These are phyloP conservation scores for Chelonus insularis DNA, from an alignment of 1,140 invertebrate genomes.

Conservation along the genomic window DNA sequence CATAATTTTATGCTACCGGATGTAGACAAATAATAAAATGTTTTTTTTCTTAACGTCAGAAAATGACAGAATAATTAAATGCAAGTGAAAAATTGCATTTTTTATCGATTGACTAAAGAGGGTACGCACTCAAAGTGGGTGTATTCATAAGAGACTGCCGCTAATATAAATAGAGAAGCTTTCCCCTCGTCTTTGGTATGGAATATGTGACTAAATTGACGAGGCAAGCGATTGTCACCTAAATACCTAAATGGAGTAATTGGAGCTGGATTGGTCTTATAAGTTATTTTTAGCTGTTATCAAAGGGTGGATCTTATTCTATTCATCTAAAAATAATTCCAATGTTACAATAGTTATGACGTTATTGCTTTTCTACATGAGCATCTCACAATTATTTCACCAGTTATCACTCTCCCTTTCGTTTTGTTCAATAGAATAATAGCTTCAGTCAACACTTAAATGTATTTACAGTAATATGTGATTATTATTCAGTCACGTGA, in stretches of 20 bases:
- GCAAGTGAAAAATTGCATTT: no score
- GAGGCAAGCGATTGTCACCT: slow-evolving; percentile 55
- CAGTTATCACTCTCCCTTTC: no score
- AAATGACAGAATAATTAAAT: no score
- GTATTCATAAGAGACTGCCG: background rate
- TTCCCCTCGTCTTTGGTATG: slow-evolving; percentile 34
- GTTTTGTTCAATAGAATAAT: no score
- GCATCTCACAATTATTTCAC: no score
- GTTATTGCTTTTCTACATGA: background rate
- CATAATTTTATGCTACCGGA: no score
- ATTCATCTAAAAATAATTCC: slow-evolving; percentile 56
- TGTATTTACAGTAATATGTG: no score
- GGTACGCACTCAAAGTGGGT: background rate
- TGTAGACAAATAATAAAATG: no score
- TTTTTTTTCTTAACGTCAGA: no score
- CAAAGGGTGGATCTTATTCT: slow-evolving; percentile 50
- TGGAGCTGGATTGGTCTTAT: slow-evolving; percentile 56
- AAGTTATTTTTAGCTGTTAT: slow-evolving; percentile 53
- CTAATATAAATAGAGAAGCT: slow-evolving; percentile 4
- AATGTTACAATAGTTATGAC: slow-evolving; percentile 11
- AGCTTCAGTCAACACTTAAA: no score
- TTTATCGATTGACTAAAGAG: no score
- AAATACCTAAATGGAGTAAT: slow-evolving; percentile 60
- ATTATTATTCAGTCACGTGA: no score
- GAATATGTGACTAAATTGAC: slow-evolving; percentile 59